Conservation (phyloP, 2,113 vertebrate genomes). For the Chionomys nivalis region DNA sequence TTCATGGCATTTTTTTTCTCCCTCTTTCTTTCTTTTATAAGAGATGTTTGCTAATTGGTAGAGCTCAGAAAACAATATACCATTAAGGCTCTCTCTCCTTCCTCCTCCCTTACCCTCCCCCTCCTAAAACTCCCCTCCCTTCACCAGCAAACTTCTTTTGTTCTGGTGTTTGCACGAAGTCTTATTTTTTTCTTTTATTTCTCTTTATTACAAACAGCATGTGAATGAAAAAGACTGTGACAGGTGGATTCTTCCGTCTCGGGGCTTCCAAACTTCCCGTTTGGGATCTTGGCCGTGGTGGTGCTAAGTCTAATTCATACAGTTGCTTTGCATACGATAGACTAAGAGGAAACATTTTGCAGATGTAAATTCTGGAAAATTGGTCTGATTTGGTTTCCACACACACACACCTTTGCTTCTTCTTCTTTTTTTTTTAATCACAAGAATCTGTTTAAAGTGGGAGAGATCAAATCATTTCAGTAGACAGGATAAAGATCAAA, state of each 20-base stretch:
- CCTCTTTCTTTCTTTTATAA: constrained; percentile 70
- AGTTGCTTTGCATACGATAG: neutral
- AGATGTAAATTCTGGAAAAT: constrained; percentile 67
- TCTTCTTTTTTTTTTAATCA: neutral
- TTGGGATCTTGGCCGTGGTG: neutral
- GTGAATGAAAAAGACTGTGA: neutral
- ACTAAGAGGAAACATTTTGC: constrained; percentile 64
- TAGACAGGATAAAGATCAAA: neutral
- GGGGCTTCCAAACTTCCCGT: neutral
- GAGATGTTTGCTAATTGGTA: constrained; percentile 85
- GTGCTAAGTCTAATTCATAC: no score
- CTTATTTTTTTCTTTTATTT: constrained; percentile 44
- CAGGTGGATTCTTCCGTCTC: neutral
- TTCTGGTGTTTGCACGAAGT: constrained; percentile 38
- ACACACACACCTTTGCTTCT: neutral
- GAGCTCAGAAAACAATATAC: constrained; percentile 78
- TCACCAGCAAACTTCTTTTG: constrained; percentile 59
- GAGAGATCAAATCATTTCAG: neutral
- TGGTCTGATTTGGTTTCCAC: neutral
- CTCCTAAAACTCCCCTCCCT: constrained; percentile 49
- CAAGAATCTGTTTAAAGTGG: constrained; percentile 37
- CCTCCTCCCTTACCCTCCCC: neutral
- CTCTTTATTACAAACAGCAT: constrained; percentile 54
- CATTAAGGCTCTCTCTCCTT: constrained; percentile 65
- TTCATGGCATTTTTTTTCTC: constrained; percentile 73